Percentiles rank a stretch among this genome's conserved stretches.
These are phyloP conservation scores for Pomacea maculata DNA, from an alignment of 1,140 invertebrate genomes.

Conservation along the genomic window DNA sequence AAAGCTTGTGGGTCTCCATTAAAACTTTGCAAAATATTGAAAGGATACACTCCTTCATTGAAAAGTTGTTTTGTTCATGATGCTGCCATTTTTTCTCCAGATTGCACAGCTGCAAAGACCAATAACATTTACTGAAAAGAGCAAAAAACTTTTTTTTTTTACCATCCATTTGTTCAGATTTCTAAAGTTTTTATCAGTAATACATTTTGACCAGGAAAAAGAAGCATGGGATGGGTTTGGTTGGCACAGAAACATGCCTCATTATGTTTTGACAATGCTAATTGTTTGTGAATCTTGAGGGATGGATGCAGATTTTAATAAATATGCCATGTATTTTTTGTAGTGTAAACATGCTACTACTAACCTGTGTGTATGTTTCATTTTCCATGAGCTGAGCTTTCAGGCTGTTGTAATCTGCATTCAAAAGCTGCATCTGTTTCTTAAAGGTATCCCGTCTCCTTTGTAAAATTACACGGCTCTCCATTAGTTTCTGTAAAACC, in stretches of 20 bases:
- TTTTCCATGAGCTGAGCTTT: slow-evolving; percentile 75
- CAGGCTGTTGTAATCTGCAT: slow-evolving; percentile 62
- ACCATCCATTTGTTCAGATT: too few species aligned
- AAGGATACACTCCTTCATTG: slow-evolving; percentile 71
- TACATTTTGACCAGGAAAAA: too few species aligned
- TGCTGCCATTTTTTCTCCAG: slow-evolving; percentile 75
- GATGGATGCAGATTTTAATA: too few species aligned
- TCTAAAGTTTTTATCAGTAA: too few species aligned
- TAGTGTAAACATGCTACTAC: neutral
- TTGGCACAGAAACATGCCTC: too few species aligned
- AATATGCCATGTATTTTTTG: neutral
- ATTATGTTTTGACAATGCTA: too few species aligned
- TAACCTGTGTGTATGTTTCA: slow-evolving; percentile 71
- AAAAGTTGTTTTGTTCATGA: slow-evolving; percentile 74
- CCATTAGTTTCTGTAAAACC: slow-evolving; percentile 59
- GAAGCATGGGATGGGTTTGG: too few species aligned
- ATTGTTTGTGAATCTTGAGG: too few species aligned
- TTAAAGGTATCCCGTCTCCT: slow-evolving; percentile 59
- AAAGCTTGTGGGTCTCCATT: neutral
- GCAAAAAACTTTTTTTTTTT: neutral
- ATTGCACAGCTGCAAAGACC: slow-evolving; percentile 69
- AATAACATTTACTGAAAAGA: neutral
- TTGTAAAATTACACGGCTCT: slow-evolving; percentile 63
- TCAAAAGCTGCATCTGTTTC: slow-evolving; percentile 61
- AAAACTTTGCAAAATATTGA: neutral